Conservation (phyloP, 2,113 vertebrate species). For the Anoura caudifer region DNA sequence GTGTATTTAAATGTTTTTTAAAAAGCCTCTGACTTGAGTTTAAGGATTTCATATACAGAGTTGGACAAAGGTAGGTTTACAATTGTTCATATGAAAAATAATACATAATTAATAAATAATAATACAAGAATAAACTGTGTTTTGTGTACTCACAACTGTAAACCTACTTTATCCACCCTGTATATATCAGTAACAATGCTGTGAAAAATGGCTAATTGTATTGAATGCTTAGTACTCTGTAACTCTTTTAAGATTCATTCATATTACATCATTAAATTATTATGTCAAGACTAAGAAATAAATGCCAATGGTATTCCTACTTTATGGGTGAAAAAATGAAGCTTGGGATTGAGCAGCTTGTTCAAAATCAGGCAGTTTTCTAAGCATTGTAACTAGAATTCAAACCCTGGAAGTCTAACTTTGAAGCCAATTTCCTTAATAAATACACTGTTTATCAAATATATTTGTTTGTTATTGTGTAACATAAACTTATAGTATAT, state of each 20-base stretch:
- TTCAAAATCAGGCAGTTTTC: background rate
- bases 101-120: too few species aligned
- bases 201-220: background rate
- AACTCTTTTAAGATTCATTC: background rate
- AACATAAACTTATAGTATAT: background rate
- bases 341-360: background rate
- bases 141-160: too few species aligned
- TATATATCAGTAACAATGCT: background rate
- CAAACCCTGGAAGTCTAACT: background rate
- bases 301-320: background rate
- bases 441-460: background rate
- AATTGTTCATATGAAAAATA: too few species aligned
- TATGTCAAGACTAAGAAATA: background rate
- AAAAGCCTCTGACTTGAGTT: background rate
- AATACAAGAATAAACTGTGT: too few species aligned
- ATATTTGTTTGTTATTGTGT: background rate
- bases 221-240: background rate
- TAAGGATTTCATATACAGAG: background rate
- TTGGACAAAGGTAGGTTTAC: too few species aligned
- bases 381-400: background rate
- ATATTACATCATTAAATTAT: background rate
- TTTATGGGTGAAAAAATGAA: background rate
- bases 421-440: background rate
- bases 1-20: background rate
- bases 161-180: background rate